Conservation (phyloP, 2,797 vertebrate genomes). For the Periophthalmus magnuspinnatus region DNA sequence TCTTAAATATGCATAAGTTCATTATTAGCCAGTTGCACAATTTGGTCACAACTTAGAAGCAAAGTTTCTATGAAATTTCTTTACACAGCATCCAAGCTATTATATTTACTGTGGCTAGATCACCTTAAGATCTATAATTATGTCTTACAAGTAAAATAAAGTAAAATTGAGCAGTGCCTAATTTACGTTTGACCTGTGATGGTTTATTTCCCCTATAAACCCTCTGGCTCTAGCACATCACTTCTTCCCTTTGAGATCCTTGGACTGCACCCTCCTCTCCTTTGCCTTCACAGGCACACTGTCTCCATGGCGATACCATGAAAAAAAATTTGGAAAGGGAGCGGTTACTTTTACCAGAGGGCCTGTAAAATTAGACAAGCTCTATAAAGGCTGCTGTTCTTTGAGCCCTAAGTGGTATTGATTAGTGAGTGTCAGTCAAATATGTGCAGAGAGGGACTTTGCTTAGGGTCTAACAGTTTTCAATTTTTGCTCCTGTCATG, state of each 20-base stretch:
- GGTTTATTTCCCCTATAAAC: constrained; percentile 41
- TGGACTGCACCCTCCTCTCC: constrained; percentile 35
- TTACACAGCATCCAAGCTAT: background rate
- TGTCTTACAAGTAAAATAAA: constrained; percentile 44
- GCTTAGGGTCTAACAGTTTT: constrained; percentile 30
- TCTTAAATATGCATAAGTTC: background rate
- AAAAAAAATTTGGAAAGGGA: constrained; percentile 49
- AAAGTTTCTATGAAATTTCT: background rate
- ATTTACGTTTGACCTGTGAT: constrained; percentile 52
- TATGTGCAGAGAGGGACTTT: constrained; percentile 15
- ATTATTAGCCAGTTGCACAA: background rate
- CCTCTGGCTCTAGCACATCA: constrained; percentile 53
- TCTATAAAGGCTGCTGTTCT: constrained; percentile 28
- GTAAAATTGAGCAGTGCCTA: constrained; percentile 39
- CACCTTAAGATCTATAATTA: constrained; percentile 42
- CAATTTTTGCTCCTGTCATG: constrained; percentile 23
- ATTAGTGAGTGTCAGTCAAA: constrained; percentile 26
- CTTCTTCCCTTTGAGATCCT: constrained; percentile 53
- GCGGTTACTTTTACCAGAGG: constrained; percentile 19
- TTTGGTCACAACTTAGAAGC: background rate
- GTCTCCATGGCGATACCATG: constrained; percentile 70
- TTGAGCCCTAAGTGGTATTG: constrained; percentile 27
- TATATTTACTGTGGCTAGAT: constrained; percentile 41
- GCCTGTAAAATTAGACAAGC: constrained; percentile 37
- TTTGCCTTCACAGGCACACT: constrained; percentile 53